Percentiles rank a stretch among this genome's conserved stretches.
These are phyloP conservation scores for Saccostrea glomerata DNA, from an alignment of 1,140 invertebrate genomes.

Conservation along the genomic window DNA sequence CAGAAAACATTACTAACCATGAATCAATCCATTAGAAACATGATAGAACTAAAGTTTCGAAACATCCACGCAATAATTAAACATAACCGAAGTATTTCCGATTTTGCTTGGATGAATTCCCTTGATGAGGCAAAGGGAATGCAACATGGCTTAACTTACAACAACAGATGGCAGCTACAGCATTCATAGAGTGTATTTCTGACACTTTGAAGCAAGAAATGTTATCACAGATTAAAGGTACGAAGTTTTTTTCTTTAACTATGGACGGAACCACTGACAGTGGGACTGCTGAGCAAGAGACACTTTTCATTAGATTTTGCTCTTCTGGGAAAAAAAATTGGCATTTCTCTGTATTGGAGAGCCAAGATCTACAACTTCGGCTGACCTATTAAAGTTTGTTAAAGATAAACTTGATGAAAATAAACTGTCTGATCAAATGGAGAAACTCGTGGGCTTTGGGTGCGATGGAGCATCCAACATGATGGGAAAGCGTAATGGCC, in stretches of 20 bases:
- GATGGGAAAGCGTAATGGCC: not conserved
- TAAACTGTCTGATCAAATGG: not conserved
- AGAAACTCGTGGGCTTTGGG: not conserved
- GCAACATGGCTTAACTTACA: not conserved
- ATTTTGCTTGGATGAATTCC: not conserved
- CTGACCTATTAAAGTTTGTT: not conserved
- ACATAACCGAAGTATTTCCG: not conserved
- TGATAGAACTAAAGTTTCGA: not conserved
- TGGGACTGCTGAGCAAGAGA: not conserved
- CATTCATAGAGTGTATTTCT: not conserved
- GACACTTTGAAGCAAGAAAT: not conserved
- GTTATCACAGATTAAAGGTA: not conserved
- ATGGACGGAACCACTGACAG: not conserved
- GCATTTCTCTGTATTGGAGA: not conserved
- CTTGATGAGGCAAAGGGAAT: not conserved
- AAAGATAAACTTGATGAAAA: not conserved
- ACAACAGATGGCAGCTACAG: not conserved
- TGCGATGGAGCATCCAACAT: not conserved
- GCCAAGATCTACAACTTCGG: not conserved
- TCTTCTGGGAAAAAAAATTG: not conserved
- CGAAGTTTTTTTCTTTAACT: not conserved
- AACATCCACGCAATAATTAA: slow-evolving; percentile 6
- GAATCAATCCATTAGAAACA: not conserved
- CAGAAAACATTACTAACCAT: not conserved
- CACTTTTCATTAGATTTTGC: slow-evolving; percentile 5